Evolutionary conservation across 2,113 vertebrate genomes (phyloP).

Genomic region (Periophthalmodon schlosseri): DNA sequence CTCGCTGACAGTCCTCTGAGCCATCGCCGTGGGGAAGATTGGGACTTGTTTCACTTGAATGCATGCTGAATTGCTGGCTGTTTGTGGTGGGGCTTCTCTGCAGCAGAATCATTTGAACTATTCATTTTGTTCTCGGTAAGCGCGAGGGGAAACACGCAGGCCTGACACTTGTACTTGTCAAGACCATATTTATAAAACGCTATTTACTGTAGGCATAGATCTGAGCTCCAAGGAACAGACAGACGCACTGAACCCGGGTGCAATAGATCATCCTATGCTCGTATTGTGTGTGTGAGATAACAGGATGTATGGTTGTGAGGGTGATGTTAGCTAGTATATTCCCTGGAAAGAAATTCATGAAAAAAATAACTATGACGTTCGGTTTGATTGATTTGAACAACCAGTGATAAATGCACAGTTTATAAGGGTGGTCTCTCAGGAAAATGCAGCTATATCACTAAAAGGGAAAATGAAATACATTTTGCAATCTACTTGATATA

Average conservation of each 20-base stretch:
- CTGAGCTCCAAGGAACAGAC: slow-evolving; percentile 5
- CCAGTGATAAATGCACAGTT: not conserved
- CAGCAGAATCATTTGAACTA: slow-evolving; percentile 47
- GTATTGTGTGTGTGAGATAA: not conserved
- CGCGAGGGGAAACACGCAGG: slow-evolving; percentile 34
- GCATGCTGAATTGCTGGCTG: slow-evolving; percentile 48
- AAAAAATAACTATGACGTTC: not conserved
- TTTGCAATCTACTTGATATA: too few relatives aligned
- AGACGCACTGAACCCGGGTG: not conserved
- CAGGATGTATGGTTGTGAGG: not conserved
- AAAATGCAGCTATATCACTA: not conserved
- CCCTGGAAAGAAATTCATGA: not conserved
- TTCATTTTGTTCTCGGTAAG: slow-evolving; percentile 37
- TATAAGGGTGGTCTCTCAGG: not conserved
- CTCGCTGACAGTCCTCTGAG: slow-evolving; percentile 49
- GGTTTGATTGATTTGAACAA: not conserved
- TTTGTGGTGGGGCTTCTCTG: slow-evolving; percentile 38
- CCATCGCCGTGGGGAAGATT: slow-evolving; percentile 36
- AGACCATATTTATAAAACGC: slow-evolving; percentile 18
- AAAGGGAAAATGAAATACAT: not conserved
- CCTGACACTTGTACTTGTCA: slow-evolving; percentile 40
- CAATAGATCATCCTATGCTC: slow-evolving; percentile 20
- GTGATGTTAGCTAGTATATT: not conserved
- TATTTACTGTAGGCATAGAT: slow-evolving; percentile 16
- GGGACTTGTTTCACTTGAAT: slow-evolving; percentile 53